A percentile compares a stretch with the other conserved stretches of the same genome.
These are phyloP conservation scores for Oxycera nigricornis DNA, from an alignment of 2,888 invertebrate species.

Conservation along the genomic window DNA sequence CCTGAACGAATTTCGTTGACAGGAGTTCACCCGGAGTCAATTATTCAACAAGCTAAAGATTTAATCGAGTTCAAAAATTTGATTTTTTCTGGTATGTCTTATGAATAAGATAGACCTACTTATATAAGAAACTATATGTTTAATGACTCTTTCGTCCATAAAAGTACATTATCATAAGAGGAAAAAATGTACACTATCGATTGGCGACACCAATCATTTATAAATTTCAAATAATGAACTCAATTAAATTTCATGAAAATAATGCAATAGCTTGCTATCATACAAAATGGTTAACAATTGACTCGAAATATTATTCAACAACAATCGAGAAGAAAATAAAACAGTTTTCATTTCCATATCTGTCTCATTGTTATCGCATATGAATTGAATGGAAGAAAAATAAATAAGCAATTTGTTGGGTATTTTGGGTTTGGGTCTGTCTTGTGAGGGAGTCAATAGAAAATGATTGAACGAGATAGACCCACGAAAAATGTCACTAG, in stretches of 20 bases:
- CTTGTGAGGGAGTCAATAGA: neutral
- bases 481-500: neutral
- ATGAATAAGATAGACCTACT: too few species aligned
- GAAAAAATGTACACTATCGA: neutral
- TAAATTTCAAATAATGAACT: neutral
- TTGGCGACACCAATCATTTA: neutral
- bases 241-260: neutral
- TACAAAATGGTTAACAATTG: neutral
- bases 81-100: too few species aligned
- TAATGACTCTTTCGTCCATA: too few species aligned
- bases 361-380: neutral
- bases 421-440: too few species aligned
- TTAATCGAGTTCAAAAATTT: too few species aligned
- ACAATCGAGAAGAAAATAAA: neutral
- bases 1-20: neutral
- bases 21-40: neutral
- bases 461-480: neutral
- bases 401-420: neutral
- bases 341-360: neutral
- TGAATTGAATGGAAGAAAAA: neutral
- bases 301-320: neutral
- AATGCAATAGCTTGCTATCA: neutral
- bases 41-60: too few species aligned
- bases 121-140: too few species aligned
- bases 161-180: neutral